Evolutionary conservation across 1,140 invertebrate genomes (phyloP).

Genomic region (Sycophaga agraensis): DNA sequence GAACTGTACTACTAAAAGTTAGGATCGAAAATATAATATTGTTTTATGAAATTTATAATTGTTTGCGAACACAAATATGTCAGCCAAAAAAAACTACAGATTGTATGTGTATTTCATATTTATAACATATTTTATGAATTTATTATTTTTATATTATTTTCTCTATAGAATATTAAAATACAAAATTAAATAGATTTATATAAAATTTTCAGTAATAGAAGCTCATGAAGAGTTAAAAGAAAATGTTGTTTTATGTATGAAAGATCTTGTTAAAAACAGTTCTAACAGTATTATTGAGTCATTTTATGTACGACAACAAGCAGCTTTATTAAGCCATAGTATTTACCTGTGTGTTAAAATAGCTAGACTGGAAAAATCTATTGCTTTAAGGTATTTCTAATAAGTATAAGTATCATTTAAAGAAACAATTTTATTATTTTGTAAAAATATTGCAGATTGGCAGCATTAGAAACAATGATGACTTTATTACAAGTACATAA

Average conservation of each 20-base stretch:
- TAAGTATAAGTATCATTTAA: slow-evolving; percentile 11
- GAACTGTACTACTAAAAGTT: slow-evolving; percentile 49
- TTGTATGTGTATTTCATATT: slow-evolving; percentile 46
- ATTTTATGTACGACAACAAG: slow-evolving; percentile 58
- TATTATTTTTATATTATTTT: too few species aligned
- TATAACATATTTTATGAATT: slow-evolving; percentile 37
- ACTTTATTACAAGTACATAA: slow-evolving; percentile 60
- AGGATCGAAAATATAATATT: slow-evolving; percentile 52
- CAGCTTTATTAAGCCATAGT: slow-evolving; percentile 61
- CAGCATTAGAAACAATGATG: slow-evolving; percentile 63
- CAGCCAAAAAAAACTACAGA: slow-evolving; percentile 52
- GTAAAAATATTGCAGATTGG: slow-evolving; percentile 48
- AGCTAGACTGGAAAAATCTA: slow-evolving; percentile 62
- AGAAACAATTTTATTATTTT: slow-evolving; percentile 16
- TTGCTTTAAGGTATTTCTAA: slow-evolving; percentile 57
- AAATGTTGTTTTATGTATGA: slow-evolving; percentile 59
- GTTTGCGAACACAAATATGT: slow-evolving; percentile 56
- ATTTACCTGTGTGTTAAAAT: slow-evolving; percentile 63
- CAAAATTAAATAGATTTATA: slow-evolving; percentile 34
- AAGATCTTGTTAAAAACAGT: slow-evolving; percentile 53
- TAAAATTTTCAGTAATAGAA: slow-evolving; percentile 46
- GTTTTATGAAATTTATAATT: slow-evolving; percentile 57
- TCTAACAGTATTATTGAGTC: slow-evolving; percentile 53
- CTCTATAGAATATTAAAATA: too few species aligned
- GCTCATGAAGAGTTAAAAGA: slow-evolving; percentile 65